Evolutionary conservation across 2,888 invertebrate genomes (phyloP).

Genomic region (Tuta absoluta): DNA sequence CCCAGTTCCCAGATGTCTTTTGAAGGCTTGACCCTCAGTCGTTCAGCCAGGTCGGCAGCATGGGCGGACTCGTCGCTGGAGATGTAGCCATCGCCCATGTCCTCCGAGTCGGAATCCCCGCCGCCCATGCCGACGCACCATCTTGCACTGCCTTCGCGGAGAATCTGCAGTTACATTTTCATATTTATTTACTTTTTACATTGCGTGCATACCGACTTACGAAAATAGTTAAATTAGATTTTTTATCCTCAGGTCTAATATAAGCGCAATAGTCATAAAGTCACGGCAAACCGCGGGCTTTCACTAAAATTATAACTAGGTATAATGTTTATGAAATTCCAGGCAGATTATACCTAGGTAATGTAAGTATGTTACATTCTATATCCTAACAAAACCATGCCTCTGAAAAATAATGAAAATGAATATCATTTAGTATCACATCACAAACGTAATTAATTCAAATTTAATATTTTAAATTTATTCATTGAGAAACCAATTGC

Average conservation of each 20-base stretch:
- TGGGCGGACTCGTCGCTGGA: conserved; percentile 81
- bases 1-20: conserved; percentile 76
- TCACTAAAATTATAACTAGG: no score
- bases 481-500: neutral
- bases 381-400: neutral
- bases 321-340: no score
- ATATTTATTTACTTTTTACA: neutral
- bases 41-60: conserved; percentile 71
- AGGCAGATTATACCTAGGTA: neutral
- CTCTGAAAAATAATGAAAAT: neutral
- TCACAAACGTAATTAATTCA: neutral
- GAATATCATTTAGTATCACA: neutral
- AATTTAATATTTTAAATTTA: neutral
- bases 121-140: conserved; percentile 71
- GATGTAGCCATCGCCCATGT: conserved; percentile 67
- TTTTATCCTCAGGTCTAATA: no score
- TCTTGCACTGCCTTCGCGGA: conserved; percentile 62
- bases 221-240: no score
- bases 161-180: conserved; percentile 46
- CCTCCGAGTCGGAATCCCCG: conserved; percentile 64
- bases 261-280: no score
- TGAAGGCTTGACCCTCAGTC: conserved; percentile 68
- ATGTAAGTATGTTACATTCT: neutral
- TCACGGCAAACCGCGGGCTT: no score
- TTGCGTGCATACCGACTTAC: neutral